Conservation (phyloP, 2,888 invertebrate genomes). For the Xestia sexstrigata region DNA sequence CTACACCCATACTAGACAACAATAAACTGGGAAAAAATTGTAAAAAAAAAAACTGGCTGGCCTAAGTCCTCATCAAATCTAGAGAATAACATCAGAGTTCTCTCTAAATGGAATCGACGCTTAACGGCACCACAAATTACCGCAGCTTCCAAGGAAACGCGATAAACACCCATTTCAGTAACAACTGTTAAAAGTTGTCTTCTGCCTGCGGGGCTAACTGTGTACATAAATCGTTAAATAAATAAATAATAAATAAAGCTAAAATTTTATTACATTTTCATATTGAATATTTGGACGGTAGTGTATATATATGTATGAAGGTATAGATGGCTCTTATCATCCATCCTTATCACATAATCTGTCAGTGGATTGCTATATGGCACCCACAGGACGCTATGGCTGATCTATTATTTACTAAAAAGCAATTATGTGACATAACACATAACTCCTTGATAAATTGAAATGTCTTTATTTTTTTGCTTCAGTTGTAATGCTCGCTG, state of each 20-base stretch:
- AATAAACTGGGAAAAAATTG: background rate
- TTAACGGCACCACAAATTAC: background rate
- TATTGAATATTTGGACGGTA: no score
- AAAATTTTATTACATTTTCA: no score
- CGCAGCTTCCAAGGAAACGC: background rate
- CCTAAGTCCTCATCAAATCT: background rate
- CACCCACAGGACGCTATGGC: background rate
- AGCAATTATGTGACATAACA: background rate
- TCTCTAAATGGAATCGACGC: background rate
- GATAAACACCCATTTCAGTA: background rate
- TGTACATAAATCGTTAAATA: no score
- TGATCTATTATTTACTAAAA: slow-evolving; percentile 1
- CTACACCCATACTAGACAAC: background rate
- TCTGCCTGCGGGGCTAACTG: no score
- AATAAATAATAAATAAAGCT: no score
- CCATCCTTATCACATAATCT: slow-evolving; percentile 8
- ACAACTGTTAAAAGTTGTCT: background rate
- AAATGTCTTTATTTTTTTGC: background rate
- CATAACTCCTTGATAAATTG: slow-evolving; percentile 3
- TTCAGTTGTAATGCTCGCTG: slow-evolving; percentile 15
- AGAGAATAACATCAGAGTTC: background rate
- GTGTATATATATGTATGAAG: slow-evolving; percentile 11
- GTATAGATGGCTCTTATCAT: slow-evolving; percentile 15
- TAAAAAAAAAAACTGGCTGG: background rate
- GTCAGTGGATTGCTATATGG: background rate